phyloP scores from a whole-genome alignment of 2,888 invertebrate species.

The Protonemura montana region DNA sequence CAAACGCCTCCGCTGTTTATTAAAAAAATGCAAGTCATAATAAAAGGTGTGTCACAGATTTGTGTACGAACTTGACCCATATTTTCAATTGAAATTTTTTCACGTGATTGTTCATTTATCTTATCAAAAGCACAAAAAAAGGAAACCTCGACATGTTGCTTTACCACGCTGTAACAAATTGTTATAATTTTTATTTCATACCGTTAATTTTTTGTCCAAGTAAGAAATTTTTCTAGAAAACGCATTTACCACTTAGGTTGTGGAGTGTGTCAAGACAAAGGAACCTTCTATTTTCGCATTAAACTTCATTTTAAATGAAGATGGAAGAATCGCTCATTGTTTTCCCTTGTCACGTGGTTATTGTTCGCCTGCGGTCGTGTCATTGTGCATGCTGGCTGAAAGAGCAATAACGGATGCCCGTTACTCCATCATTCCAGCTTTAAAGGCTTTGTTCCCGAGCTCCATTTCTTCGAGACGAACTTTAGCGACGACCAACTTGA shows the following conservation, averaged over 20 bases:
- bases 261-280: neutral
- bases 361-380: neutral
- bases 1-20: too few species aligned
- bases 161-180: too few species aligned
- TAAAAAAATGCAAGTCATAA: too few species aligned
- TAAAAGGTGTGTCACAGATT: too few species aligned
- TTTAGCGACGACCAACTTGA: neutral
- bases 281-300: neutral
- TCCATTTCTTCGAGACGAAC: neutral
- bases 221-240: neutral
- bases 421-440: neutral
- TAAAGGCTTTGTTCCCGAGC: neutral
- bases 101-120: too few species aligned
- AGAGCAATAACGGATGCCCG: neutral
- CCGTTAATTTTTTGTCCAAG: too few species aligned
- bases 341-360: neutral
- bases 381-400: neutral
- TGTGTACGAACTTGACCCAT: too few species aligned
- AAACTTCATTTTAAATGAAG: constrained; percentile 7
- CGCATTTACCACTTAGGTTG: neutral
- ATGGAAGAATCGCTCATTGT: neutral
- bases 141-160: too few species aligned
- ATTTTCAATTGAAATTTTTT: too few species aligned
- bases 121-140: too few species aligned
- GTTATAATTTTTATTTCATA: too few species aligned